Conservation (phyloP, 2,888 invertebrate species). For the Argyresthia goedartella region DNA sequence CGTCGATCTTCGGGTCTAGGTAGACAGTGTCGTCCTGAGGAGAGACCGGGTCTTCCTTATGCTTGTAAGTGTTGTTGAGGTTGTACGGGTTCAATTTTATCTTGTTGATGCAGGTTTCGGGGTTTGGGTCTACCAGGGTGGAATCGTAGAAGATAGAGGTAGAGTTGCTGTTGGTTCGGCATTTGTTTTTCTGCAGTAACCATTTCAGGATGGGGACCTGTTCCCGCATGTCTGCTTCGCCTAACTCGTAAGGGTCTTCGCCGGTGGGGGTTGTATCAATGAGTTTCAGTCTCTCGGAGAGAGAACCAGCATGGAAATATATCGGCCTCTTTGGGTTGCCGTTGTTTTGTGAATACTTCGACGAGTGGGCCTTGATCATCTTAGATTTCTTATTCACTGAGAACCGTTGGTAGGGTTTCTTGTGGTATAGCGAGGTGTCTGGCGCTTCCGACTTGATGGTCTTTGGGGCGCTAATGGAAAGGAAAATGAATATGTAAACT, state of each 20-base stretch:
- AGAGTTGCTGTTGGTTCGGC: constrained; percentile 18
- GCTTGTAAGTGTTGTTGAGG: constrained; percentile 24
- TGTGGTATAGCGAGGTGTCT: constrained; percentile 9
- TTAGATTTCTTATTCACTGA: constrained; percentile 47
- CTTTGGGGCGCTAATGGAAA: too few relatives aligned
- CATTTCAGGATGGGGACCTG: constrained; percentile 61
- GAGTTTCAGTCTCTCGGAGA: constrained; percentile 46
- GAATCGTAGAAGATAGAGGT: constrained; percentile 36
- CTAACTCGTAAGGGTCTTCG: constrained; percentile 56
- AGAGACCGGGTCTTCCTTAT: constrained; percentile 19
- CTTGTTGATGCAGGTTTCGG: background rate
- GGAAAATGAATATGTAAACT: too few relatives aligned
- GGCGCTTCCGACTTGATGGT: too few relatives aligned
- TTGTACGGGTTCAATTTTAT: constrained; percentile 18
- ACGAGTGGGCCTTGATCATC: constrained; percentile 46
- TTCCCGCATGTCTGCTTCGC: constrained; percentile 58
- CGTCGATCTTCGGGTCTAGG: constrained; percentile 28
- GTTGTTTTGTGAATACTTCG: constrained; percentile 28
- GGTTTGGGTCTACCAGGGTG: background rate
- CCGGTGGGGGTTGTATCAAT: constrained; percentile 60
- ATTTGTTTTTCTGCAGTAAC: constrained; percentile 49
- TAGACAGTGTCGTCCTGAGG: constrained; percentile 30
- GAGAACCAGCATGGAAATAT: constrained; percentile 38
- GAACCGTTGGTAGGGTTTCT: constrained; percentile 26
- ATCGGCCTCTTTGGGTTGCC: constrained; percentile 27